A percentile compares a stretch with the other conserved stretches of the same genome.
These are phyloP conservation scores for Drymodes brunneopygia DNA, from an alignment of 2,113 vertebrate species.

Conservation along the genomic window DNA sequence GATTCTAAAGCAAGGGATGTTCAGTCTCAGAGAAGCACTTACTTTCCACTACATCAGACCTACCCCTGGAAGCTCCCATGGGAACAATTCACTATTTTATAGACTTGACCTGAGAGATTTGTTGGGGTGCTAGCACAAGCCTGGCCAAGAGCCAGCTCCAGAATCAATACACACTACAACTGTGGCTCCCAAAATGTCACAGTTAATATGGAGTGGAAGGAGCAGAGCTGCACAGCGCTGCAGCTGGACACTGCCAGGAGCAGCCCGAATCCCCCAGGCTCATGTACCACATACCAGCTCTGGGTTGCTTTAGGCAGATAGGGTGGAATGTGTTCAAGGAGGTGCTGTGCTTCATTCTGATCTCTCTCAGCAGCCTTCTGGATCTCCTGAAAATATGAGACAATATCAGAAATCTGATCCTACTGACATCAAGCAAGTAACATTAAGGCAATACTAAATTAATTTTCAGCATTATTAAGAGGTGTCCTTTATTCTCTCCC, in stretches of 20 bases:
- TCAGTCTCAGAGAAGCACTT: background rate
- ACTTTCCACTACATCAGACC: background rate
- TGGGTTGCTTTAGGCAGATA: constrained; percentile 10
- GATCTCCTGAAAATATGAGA: constrained; percentile 47
- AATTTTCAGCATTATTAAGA: background rate
- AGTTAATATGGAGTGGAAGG: background rate
- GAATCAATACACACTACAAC: background rate
- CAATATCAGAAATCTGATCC: background rate
- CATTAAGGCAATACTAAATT: background rate
- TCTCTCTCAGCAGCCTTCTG: constrained; percentile 25
- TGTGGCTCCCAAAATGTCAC: background rate
- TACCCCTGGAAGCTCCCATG: background rate
- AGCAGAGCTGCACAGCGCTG: background rate
- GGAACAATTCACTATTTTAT: background rate
- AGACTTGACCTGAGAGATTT: background rate
- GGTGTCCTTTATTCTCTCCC: background rate
- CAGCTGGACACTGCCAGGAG: background rate
- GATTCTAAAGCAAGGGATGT: background rate
- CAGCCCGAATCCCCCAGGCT: fast-evolving
- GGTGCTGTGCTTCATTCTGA: constrained; percentile 20
- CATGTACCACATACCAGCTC: constrained; percentile 26
- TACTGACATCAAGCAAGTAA: background rate
- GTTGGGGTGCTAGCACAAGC: background rate
- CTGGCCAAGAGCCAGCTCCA: background rate
- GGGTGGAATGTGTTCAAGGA: constrained; percentile 58